Evolutionary conservation across 2,113 vertebrate genomes (phyloP), one percentile per base, ranked within the genome.

Genomic region (Vulpes vulpes): DNA sequence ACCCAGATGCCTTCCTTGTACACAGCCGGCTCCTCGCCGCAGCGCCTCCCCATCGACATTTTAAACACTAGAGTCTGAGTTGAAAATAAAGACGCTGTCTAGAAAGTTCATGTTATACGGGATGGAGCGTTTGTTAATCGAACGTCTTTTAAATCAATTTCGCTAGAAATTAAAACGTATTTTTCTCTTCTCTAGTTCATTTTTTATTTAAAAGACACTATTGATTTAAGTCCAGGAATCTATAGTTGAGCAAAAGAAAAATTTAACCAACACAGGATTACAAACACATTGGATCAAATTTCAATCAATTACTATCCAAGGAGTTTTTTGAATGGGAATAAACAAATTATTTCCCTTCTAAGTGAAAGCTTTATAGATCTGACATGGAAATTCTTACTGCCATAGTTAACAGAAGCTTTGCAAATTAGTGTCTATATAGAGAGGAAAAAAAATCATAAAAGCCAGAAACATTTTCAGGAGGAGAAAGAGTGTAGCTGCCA

Each of bases 161-260:
- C 49, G 92, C 32, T 87, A 95, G 57, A 96, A 91, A 95, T 88
- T 90, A 95, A 97, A 98, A 96, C 76, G 12, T 89, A 80, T 91
- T 32, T 32, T 95, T 94, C 60, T 96, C 59, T 93, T 88, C 27
- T 89, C 38, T 81, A 69, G 78, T 89, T 97, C 55, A 87, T 73
- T 97, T 96, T 71, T 97, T 80, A 97, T 93, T 97, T 93, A 96
- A 80, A 96, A 96, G 55, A 89, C 91, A 38, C 25, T 87, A 97
- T 25, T 94, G 62, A 96, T 17, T 84, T 43, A 97, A 94, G 79
- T 10, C 25, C 15, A 49, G 89, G 80, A 97, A 93, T 93, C 82
- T 89, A 95, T 2, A 95, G 71, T 53, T 96, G 67, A 95, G 38
- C 38, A 86, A 96, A 93, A 95, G 64, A 91, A 80, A 93, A 94